Conservation (phyloP, 2,113 vertebrate genomes). For the Hoplias malabaricus region DNA sequence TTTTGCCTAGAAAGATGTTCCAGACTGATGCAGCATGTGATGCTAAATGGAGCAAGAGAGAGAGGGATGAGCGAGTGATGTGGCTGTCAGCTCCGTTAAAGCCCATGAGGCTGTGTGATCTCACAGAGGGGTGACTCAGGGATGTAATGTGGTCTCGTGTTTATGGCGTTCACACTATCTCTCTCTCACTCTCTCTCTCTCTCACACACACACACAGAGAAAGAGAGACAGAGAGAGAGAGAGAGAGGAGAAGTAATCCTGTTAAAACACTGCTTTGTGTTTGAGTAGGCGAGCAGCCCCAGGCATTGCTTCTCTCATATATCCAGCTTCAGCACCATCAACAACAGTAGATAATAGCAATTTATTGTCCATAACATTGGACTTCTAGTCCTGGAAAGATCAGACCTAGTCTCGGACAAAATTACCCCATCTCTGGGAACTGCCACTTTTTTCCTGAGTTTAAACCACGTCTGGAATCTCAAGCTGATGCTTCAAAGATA, state of each 20-base stretch:
- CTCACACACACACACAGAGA: too few relatives aligned
- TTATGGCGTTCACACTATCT: slow-evolving; percentile 36
- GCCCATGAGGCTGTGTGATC: not conserved
- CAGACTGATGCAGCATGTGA: slow-evolving; percentile 12
- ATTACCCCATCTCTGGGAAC: not conserved
- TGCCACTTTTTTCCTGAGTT: not conserved
- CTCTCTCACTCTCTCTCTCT: not conserved
- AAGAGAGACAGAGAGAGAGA: too few relatives aligned
- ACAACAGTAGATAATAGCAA: not conserved
- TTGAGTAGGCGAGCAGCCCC: slow-evolving; percentile 37
- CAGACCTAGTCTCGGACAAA: not conserved
- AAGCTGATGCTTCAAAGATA: not conserved
- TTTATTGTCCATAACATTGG: slow-evolving; percentile 1
- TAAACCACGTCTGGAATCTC: not conserved
- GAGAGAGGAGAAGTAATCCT: slow-evolving; percentile 38
- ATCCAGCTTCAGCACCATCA: slow-evolving; percentile 1
- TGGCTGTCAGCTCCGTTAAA: slow-evolving; percentile 28
- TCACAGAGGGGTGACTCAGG: slow-evolving; percentile 36
- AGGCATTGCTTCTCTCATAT: slow-evolving; percentile 15
- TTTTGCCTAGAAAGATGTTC: not conserved
- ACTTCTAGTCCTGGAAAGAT: not conserved
- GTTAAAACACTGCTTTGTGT: slow-evolving; percentile 40
- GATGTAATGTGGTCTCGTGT: slow-evolving; percentile 42
- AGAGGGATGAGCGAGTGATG: not conserved
- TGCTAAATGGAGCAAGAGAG: not conserved